Base-by-base conservation (phyloP, 2,888 invertebrate genomes). In the Drosophila sordidapex region DNA sequence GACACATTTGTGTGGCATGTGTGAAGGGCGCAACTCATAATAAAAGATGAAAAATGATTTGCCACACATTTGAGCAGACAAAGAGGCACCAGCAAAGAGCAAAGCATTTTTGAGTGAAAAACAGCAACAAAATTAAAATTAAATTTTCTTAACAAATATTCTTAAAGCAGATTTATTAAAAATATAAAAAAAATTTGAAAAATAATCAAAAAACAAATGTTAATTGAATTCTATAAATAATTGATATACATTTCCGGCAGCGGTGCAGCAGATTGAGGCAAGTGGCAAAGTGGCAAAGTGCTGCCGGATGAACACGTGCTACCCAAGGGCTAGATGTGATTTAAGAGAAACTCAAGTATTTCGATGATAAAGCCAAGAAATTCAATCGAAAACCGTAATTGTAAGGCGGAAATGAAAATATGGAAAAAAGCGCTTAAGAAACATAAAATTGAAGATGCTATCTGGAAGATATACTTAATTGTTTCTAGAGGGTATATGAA, bases 261-360 rank as follows among this genome's bases (percentile, higher is more conserved):
- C 3, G 21, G 13, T 27, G 61, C 61, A 38, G 6, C 18, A 48
- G 63, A 76, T 64, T 54, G 73, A 0, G 61, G 78, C 78, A 78
- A 78, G 78, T 81, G 81, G 63, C 43, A 59, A 36, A 43, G 56
- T 29, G 33, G 69, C 31, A 56, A 63, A 74, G 60, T 74, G 62
- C 46, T 35, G 78, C 62, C 66, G 80, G 80, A 76, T 67, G 80
- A 70, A 82, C 80, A 81, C 80, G 82, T 80, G 82, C 76, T 63
- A 36, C 61, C 18, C 56, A 56, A 74, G 68, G 49, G 75, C 21
- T 33, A 36, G 21, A 25, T 46, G 35, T 40, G 43, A 53, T 35
- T 36, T 27, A 40, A 35, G n/a, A 21, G 25, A 56, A 59, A 46
- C 46, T 82, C 70, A 81, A 83, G 83, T 86, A 59, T 51, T 48